These are phyloP conservation scores for Flexamia atlantica DNA, from an alignment of 2,888 invertebrate genomes.

Conservation along the genomic window DNA sequence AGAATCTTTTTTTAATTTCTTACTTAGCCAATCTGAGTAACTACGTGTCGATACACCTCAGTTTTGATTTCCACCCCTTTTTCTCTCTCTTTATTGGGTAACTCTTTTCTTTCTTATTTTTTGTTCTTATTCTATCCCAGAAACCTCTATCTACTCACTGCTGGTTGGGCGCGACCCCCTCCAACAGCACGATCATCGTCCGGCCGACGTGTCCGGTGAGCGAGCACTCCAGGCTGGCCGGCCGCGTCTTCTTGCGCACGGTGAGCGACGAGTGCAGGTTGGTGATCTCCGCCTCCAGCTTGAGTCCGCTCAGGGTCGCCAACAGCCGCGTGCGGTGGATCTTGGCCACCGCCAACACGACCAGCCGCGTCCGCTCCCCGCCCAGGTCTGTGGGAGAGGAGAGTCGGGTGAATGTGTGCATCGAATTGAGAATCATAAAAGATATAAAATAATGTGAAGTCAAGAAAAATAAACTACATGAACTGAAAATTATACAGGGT, in stretches of 20 bases:
- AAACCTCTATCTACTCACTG: constrained; percentile 79
- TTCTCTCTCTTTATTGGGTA: too few species aligned
- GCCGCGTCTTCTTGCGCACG: constrained; percentile 85
- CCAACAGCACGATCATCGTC: constrained; percentile 94
- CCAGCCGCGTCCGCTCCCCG: constrained; percentile 84
- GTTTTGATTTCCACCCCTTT: too few species aligned
- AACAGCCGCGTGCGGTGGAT: constrained; percentile 91
- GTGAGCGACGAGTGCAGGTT: constrained; percentile 94
- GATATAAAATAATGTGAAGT: too few species aligned
- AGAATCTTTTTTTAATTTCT: too few species aligned
- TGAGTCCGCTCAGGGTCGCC: constrained; percentile 95
- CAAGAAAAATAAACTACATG: too few species aligned
- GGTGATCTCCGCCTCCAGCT: constrained; percentile 96
- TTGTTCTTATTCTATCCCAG: background rate
- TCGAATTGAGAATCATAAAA: too few species aligned
- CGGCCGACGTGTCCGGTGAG: constrained; percentile 94
- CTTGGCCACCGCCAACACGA: constrained; percentile 92
- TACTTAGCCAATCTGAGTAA: too few species aligned
- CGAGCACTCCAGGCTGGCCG: constrained; percentile 85
- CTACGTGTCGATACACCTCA: too few species aligned
- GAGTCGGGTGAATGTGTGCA: too few species aligned
- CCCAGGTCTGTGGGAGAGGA: constrained; percentile 73
- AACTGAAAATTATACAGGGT: too few species aligned
- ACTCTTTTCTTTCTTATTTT: too few species aligned
- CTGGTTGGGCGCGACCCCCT: constrained; percentile 93